Evolutionary conservation across 2,797 vertebrate species (phyloP).

Genomic region (Pseudochirops cupreus): DNA sequence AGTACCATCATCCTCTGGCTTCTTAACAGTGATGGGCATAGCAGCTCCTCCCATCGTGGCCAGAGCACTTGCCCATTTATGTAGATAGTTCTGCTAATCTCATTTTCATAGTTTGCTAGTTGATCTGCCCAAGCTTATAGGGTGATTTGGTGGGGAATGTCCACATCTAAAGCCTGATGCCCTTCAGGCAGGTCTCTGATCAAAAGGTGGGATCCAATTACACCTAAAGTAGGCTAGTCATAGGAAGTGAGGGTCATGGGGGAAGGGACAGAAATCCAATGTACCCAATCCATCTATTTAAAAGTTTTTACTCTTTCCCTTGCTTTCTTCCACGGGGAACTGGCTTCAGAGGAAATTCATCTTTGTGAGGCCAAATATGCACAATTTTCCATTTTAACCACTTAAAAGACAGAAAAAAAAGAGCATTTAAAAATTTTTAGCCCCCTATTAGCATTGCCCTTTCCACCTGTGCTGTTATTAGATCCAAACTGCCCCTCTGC

Average conservation of each 20-base stretch:
- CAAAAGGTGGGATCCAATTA: not conserved
- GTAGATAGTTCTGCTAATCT: not conserved
- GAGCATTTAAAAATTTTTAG: not conserved
- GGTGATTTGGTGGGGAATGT: not conserved
- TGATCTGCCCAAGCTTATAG: not conserved
- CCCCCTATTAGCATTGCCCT: not conserved
- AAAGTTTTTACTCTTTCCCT: not conserved
- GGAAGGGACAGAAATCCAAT: not conserved
- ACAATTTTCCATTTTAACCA: not conserved
- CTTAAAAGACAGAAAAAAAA: not conserved
- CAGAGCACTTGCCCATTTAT: not conserved
- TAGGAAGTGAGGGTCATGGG: not conserved
- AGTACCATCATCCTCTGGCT: not conserved
- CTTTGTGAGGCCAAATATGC: not conserved
- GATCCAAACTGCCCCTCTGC: not conserved
- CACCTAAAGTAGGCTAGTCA: not conserved
- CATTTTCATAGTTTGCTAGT: not conserved
- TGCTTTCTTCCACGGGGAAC: not conserved
- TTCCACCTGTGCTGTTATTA: not conserved
- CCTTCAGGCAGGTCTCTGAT: not conserved
- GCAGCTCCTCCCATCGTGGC: not conserved
- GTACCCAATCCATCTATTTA: not conserved
- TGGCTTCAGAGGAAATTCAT: not conserved
- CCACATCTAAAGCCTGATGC: not conserved
- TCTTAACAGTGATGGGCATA: not conserved